Evolutionary conservation across 2,888 invertebrate genomes (phyloP).

Genomic region (Alentia gelatinosa): DNA sequence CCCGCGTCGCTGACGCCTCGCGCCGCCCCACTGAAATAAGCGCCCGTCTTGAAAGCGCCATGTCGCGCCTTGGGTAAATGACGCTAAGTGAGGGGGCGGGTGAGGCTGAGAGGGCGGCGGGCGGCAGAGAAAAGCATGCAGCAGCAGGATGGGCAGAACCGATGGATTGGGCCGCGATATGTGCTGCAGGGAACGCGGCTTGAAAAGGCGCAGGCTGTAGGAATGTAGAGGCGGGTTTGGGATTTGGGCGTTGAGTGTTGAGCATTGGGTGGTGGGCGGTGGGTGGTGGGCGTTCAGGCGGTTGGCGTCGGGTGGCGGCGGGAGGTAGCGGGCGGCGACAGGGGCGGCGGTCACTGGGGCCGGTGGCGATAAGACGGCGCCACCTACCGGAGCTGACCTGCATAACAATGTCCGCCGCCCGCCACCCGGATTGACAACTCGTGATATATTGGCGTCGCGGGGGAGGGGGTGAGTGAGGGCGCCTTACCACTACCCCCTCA

Average conservation of each 20-base stretch:
- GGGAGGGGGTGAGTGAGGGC: background rate
- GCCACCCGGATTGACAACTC: background rate
- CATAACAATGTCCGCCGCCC: constrained; percentile 20
- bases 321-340: background rate
- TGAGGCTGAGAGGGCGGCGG: background rate
- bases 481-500: background rate
- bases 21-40: background rate
- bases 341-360: background rate
- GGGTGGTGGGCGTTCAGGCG: too few species aligned
- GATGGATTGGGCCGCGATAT: background rate
- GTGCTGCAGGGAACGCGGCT: background rate
- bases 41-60: background rate
- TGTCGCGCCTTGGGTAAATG: background rate
- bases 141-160: background rate
- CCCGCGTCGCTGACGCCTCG: background rate
- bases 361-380: constrained; percentile 19
- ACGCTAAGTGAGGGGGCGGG: background rate
- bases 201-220: background rate
- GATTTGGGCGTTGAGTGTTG: too few species aligned
- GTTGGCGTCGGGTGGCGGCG: too few species aligned
- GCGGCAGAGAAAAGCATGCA: background rate
- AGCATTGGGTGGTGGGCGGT: too few species aligned
- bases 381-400: constrained; percentile 17
- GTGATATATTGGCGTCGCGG: constrained; percentile 34
- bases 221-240: background rate